Evolutionary conservation across 1,140 invertebrate species (phyloP).

Genomic region (Drosophila sturtevanti): DNA sequence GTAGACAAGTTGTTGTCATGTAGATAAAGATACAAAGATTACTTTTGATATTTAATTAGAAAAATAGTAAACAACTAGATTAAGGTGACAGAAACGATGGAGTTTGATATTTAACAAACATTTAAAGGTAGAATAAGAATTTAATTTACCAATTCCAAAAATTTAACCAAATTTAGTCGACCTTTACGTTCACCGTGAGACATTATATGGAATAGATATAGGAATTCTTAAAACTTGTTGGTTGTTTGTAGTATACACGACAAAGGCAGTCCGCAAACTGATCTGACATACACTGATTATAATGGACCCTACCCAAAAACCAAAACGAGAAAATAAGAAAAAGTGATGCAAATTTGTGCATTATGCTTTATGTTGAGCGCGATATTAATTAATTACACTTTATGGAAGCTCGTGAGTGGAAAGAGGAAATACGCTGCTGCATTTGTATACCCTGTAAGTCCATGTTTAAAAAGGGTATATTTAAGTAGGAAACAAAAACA

Average conservation of each 20-base stretch:
- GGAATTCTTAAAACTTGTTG: slow-evolving; percentile 12
- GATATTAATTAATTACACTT: slow-evolving; percentile 82
- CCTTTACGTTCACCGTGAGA: slow-evolving; percentile 75
- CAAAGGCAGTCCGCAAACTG: slow-evolving; percentile 59
- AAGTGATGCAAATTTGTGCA: slow-evolving; percentile 37
- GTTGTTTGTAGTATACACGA: slow-evolving; percentile 39
- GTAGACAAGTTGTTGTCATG: too few relatives aligned
- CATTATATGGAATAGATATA: slow-evolving; percentile 62
- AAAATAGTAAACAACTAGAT: too few relatives aligned
- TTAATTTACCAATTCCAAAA: slow-evolving; percentile 77
- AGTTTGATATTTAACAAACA: not conserved
- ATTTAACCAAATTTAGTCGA: slow-evolving; percentile 77
- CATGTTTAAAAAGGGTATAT: not conserved
- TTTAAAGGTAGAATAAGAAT: not conserved
- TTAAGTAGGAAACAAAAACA: not conserved
- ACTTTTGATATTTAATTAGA: too few relatives aligned
- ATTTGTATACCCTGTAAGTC: slow-evolving; percentile 39
- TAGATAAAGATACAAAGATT: too few relatives aligned
- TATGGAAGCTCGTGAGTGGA: slow-evolving; percentile 34
- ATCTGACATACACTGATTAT: slow-evolving; percentile 23
- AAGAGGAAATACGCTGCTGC: slow-evolving; percentile 78
- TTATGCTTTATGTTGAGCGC: slow-evolving; percentile 32
- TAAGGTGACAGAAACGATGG: not conserved
- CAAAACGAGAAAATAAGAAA: not conserved
- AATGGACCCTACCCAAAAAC: slow-evolving; percentile 1